Evolutionary conservation across 2,888 invertebrate genomes (phyloP), one percentile per base, ranked within the genome.

Genomic region (Sepioteuthis lessoniana): DNA sequence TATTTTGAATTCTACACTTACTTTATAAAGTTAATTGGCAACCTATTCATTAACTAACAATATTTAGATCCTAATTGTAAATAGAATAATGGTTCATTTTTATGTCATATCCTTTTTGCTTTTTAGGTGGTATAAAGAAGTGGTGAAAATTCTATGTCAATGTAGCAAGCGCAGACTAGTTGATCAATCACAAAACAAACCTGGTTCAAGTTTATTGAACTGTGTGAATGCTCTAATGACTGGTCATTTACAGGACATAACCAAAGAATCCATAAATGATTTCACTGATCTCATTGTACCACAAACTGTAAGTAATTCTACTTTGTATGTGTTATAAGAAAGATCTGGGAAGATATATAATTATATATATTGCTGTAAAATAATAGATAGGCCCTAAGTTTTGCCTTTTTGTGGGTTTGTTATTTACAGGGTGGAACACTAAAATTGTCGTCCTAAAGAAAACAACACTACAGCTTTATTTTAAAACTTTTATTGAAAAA

Each of bases 171-270:
- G 97, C 93, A 96, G 97, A 95, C 97, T 96, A 95, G 97, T 97
- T 90, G 97, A 97, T 95, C 96, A 96, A 94, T 98, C 98, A 95
- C 98, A 97, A 37, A 97, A 97, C 31, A 98, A 98, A 96, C 98
- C 98, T 97, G 98, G 98, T 95, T 98, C 98, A 92, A 93, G 50
- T 60, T 99, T 99, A 97, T 99, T 98, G 97, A 98, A 99, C 97
- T 98, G 98, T 96, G 98, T 99, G 1, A 98, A 98, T 0, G 98
- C 98, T 50, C 97, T 99, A 90, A 99, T 99, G 99, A 98, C 98
- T 0, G 98, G 98, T 96, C 98, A 99, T 96, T 97, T 99, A 94
- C 98, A 99, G 97, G 98, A 98, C 42, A 97, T 99, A 60, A 98
- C 98, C 95, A 97, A 98, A 91, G 98, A 98, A 95, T 99, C 99